Base-by-base conservation (phyloP, 2,888 invertebrate genomes). In the Nephrotoma guestfalica region DNA sequence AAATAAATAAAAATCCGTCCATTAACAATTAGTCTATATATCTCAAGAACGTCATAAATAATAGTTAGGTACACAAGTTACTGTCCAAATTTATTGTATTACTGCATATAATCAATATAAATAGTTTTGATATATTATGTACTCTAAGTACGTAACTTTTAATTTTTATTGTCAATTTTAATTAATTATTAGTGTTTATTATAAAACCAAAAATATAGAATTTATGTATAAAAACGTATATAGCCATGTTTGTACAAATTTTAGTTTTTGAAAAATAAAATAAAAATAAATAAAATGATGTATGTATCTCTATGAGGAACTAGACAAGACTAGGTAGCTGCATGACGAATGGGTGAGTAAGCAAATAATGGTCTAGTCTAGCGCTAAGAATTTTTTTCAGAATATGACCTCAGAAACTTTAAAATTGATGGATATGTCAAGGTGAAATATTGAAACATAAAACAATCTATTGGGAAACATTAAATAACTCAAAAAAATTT, bases 201-300 rank as follows among this genome's bases (percentile, higher is more conserved):
- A n/a, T 84, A 84, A 30, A 41, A 84, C 84, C 84, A 84, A 84
- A 84, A 84, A 84, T 84, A 84, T 41, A 84, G 84, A 41, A 84
- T 84, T 41, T 71, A 71, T 71, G 71, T 71, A 30, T 71, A 71
- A 71, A 71, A 71, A 15, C 51, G 13, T 84, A 83, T 84, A 84
- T 84, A 84, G 84, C 84, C 84, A 84, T 84, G 42, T 84, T 84
- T 84, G 84, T 84, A 84, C 84, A 84, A 84, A 84, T 84, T 84
- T 84, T 84, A 71, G 71, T 71, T 51, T 51, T 51, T 71, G 71
- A 84, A 84, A 83, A 84, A 84, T 41, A 84, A 41, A 83, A 84
- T 84, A 41, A 41, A 84, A 84, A 84, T 41, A 41, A 18, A n/a
- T 40, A 6, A 13, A 84, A 84, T 15, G 13, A 47, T 47, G 42